Evolutionary conservation across 2,888 invertebrate genomes (phyloP), one percentile per base, ranked within the genome.

Genomic region (Acronicta aceris): DNA sequence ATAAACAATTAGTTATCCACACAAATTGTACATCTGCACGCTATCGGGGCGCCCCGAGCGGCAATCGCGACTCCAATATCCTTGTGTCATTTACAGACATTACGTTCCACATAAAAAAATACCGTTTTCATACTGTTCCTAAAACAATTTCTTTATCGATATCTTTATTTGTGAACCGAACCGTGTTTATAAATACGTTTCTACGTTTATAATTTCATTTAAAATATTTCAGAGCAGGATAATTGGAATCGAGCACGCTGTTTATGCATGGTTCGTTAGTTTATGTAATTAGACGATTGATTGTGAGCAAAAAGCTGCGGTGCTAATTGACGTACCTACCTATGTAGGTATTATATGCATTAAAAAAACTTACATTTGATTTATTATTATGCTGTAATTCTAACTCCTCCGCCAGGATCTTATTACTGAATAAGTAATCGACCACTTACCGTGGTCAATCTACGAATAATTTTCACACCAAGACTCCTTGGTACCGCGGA

Each of bases 31-130:
- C 48, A 47, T 64, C 41, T 36, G 48, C 16, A 50, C 27, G 59
- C 3, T 38, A 65, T 58, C 41, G 17, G 41, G 41, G 17, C 48
- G 66, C 71, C 78, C 36, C 50, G 33, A 57, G 75, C 75, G 59
- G 71, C 51, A 66, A 66, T 71, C 74, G 41, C 25, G 21, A 17
- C 51, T 56, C 46, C 61, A 54, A 71, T 78, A 64, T 78, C 60
- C 40, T 65, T 47, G 43, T 73, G 75, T 74, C 67, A 77, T 62
- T 64, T 62, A 40, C 78, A 77, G 58, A 60, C 41, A 56, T 52
- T 54, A 48, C 25, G 33, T 40, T 51, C 38, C 13, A 27, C 42
- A 48, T 16, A 59, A 50, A 60, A 21, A 59, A 50, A 38, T 45
- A 52, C 5, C n/a, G 48, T 27, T 46, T 40, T 46, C 53, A 56